Conservation (phyloP, 23 tunicate genomes). For the Ciona savignyi region DNA sequence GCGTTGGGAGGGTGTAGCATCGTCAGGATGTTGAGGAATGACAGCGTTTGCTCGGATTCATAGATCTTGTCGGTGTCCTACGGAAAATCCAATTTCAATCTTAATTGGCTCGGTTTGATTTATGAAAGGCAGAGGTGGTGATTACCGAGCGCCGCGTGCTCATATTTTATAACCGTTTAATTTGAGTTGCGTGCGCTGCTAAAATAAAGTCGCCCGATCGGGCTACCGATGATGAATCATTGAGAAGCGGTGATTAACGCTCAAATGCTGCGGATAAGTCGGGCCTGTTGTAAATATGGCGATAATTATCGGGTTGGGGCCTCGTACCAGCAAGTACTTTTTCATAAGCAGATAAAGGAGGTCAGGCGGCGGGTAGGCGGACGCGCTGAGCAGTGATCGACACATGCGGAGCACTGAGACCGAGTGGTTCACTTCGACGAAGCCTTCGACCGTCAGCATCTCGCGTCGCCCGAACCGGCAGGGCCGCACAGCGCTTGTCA, state of each 20-base stretch:
- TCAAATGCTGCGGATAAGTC: neutral
- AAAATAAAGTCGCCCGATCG: no score
- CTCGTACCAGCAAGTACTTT: constrained; percentile 50
- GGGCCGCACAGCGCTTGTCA: constrained; percentile 9
- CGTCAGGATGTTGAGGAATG: constrained; percentile 12
- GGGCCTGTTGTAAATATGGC: neutral
- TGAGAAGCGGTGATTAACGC: neutral
- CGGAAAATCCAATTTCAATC: no score
- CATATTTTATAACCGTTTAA: no score
- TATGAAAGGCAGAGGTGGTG: no score
- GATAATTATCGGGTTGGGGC: neutral
- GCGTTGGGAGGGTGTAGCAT: constrained; percentile 54
- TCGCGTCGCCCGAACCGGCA: constrained; percentile 17
- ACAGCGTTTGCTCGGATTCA: constrained; percentile 1
- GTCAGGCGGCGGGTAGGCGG: constrained; percentile 70
- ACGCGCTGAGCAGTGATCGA: constrained; percentile 12
- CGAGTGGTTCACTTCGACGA: constrained; percentile 24
- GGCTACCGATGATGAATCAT: neutral
- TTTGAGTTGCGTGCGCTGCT: no score
- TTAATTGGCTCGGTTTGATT: no score
- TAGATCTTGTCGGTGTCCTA: constrained; percentile 33
- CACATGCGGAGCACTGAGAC: constrained; percentile 30
- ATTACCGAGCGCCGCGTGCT: no score
- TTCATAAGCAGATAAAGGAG: constrained; percentile 71
- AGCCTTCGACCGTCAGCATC: constrained; percentile 29